These are phyloP conservation scores for Psilanteris sp. DNA, from an alignment of 1,140 invertebrate genomes.

Conservation along the genomic window DNA sequence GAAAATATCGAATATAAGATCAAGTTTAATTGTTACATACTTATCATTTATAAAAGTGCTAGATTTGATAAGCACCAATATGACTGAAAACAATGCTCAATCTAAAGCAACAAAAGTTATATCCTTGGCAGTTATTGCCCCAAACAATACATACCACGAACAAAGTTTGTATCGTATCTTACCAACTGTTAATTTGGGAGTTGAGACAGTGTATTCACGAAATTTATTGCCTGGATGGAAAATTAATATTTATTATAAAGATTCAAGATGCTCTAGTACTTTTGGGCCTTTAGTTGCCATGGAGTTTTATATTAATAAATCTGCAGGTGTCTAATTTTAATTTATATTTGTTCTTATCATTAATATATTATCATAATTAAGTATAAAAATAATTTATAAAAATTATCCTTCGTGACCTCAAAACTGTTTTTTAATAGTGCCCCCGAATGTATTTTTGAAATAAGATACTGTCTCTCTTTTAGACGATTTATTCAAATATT, in stretches of 20 bases:
- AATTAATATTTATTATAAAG: conserved; percentile 85
- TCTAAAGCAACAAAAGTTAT: conserved; percentile 71
- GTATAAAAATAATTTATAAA: no score
- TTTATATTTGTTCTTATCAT: conserved; percentile 15
- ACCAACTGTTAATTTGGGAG: conserved; percentile 87
- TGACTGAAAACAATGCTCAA: conserved; percentile 58
- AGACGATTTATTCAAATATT: no score
- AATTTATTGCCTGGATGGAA: conserved; percentile 84
- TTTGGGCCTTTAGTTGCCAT: conserved; percentile 89
- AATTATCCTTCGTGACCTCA: no score
- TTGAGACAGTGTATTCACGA: conserved; percentile 82
- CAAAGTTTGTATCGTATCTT: conserved; percentile 86
- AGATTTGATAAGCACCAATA: no score
- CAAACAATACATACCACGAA: conserved; percentile 82
- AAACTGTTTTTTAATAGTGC: no score
- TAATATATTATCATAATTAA: no score
- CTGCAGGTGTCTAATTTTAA: conserved; percentile 80
- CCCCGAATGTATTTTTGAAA: no score
- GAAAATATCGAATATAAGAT: no score
- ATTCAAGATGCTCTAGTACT: conserved; percentile 89
- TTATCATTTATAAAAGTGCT: no score
- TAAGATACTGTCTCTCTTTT: no score
- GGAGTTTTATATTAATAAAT: conserved; percentile 86
- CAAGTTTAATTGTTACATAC: no score
- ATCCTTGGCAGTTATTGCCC: conserved; percentile 85